phyloP scores from a whole-genome alignment of 2,888 invertebrate genomes.

The Apamea monoglypha region DNA sequence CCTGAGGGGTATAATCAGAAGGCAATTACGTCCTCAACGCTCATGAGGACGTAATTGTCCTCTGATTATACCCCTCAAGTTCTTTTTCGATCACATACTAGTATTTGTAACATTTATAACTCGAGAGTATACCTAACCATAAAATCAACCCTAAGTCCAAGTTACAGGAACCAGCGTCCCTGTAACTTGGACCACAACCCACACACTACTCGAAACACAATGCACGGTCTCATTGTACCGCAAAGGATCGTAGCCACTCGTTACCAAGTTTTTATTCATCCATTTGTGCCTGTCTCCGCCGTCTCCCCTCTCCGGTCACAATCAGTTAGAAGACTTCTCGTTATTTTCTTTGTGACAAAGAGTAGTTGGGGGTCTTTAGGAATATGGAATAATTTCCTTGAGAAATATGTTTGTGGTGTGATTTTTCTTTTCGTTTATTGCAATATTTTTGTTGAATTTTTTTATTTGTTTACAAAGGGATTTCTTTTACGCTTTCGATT shows the following conservation, averaged over 20 bases:
- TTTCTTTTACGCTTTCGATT: neutral
- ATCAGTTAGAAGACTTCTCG: slow-evolving; percentile 52
- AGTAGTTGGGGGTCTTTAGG: slow-evolving; percentile 42
- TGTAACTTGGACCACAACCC: slow-evolving; percentile 56
- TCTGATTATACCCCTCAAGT: neutral
- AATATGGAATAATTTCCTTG: slow-evolving; percentile 31
- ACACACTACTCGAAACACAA: slow-evolving; percentile 80
- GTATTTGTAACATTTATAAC: too few relatives aligned
- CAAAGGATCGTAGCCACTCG: slow-evolving; percentile 72
- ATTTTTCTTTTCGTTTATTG: slow-evolving; percentile 4
- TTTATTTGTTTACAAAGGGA: neutral
- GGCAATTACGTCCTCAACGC: too few relatives aligned
- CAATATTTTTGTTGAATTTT: neutral
- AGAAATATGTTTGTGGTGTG: neutral
- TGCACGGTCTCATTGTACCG: slow-evolving; percentile 76
- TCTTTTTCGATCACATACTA: too few relatives aligned
- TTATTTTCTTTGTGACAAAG: slow-evolving; percentile 53
- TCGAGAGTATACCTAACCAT: too few relatives aligned
- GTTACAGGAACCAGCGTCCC: too few relatives aligned
- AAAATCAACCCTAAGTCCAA: neutral
- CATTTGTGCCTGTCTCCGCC: slow-evolving; percentile 43
- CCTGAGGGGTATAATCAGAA: too few relatives aligned
- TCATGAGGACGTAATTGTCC: neutral
- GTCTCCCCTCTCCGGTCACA: slow-evolving; percentile 27
- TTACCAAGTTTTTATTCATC: slow-evolving; percentile 69